These are phyloP conservation scores for Clepsis dumicolana DNA, from an alignment of 2,888 invertebrate genomes.

Conservation along the genomic window DNA sequence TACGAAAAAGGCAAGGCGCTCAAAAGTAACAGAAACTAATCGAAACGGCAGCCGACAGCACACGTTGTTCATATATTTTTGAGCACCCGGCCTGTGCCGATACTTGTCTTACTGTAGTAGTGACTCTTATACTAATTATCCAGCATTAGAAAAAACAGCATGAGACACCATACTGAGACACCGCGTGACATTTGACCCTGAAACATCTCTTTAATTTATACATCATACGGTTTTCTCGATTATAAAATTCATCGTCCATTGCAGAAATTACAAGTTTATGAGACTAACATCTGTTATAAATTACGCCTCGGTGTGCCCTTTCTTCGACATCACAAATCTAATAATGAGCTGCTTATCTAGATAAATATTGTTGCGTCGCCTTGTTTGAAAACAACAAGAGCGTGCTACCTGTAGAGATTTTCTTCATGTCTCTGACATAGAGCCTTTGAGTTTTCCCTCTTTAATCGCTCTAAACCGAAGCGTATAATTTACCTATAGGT, in stretches of 20 bases:
- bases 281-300: neutral
- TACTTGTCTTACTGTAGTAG: too few species aligned
- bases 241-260: neutral
- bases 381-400: constrained; percentile 12
- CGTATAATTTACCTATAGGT: too few species aligned
- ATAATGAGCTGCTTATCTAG: constrained; percentile 15
- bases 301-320: constrained; percentile 3
- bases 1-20: too few species aligned
- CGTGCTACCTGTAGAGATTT: neutral
- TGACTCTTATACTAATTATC: too few species aligned
- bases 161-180: too few species aligned
- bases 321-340: neutral
- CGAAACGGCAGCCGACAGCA: too few species aligned
- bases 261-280: neutral
- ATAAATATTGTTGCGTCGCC: constrained; percentile 5
- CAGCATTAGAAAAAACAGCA: too few species aligned
- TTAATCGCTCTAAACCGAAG: neutral
- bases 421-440: neutral
- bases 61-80: too few species aligned
- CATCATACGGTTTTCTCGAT: neutral
- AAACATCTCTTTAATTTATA: neutral
- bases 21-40: too few species aligned
- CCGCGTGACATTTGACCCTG: neutral
- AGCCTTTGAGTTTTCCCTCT: neutral
- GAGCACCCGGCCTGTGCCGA: too few species aligned